Conservation (phyloP, 2,888 invertebrate species). For the Polydrusus tereticollis region DNA sequence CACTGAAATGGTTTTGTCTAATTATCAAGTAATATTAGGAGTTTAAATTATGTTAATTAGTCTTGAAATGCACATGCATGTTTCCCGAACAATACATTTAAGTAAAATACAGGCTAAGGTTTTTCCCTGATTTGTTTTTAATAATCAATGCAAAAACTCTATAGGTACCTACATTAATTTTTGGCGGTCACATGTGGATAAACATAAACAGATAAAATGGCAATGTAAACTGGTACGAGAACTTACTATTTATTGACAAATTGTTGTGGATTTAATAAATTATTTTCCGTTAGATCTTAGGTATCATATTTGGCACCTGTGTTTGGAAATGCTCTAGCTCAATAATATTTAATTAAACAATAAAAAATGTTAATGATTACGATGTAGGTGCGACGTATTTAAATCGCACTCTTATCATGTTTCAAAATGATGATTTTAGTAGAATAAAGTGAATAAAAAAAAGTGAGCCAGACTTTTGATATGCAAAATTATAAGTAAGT, state of each 20-base stretch:
- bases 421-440: no score
- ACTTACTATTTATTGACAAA: slow-evolving; percentile 37
- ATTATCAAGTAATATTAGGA: no score
- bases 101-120: no score
- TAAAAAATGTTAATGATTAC: neutral
- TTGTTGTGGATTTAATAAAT: slow-evolving; percentile 22
- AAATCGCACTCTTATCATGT: neutral
- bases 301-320: slow-evolving; percentile 13
- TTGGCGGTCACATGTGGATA: slow-evolving; percentile 13
- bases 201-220: slow-evolving; percentile 12
- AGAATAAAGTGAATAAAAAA: no score
- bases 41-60: no score
- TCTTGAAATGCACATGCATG: no score
- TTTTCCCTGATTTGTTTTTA: no score
- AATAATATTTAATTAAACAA: neutral
- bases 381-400: neutral
- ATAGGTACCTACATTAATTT: slow-evolving; percentile 2
- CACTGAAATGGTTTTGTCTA: no score
- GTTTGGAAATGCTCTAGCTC: neutral
- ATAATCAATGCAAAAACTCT: neutral
- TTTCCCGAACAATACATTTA: no score
- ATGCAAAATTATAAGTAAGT: no score
- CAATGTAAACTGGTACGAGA: slow-evolving; percentile 28
- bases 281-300: slow-evolving; percentile 22
- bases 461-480: no score